phyloP scores from a whole-genome alignment of 2,888 invertebrate genomes.

The Mamestra brassicae region DNA sequence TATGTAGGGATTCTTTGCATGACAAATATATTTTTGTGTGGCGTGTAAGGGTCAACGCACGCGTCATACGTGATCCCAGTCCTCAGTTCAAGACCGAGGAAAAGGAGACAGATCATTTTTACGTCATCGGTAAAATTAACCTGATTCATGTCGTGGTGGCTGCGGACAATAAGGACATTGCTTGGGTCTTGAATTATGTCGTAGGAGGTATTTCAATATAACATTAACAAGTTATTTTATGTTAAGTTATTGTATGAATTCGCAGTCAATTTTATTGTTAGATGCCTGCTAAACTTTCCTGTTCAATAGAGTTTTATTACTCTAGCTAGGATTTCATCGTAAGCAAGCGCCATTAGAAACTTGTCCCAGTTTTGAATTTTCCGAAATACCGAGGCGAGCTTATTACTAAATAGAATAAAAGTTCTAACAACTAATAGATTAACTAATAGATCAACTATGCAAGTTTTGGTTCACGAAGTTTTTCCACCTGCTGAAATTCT shows the following conservation, averaged over 20 bases:
- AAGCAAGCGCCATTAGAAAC: background rate
- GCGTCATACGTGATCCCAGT: conserved; percentile 75
- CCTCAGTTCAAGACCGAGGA: conserved; percentile 82
- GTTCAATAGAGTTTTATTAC: conserved; percentile 20
- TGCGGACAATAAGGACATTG: conserved; percentile 61
- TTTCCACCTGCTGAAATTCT: background rate
- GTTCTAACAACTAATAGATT: background rate
- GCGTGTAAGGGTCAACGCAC: conserved; percentile 85
- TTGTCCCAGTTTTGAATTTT: background rate
- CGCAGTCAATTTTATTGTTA: conserved; percentile 32
- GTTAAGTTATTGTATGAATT: conserved; percentile 18
- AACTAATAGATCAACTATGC: background rate
- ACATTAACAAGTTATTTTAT: conserved; percentile 25
- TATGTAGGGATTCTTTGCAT: conserved; percentile 77
- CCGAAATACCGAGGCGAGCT: background rate
- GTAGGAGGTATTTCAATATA: conserved; percentile 27
- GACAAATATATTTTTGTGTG: conserved; percentile 82
- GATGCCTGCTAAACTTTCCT: conserved; percentile 27
- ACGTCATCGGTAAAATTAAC: conserved; percentile 86
- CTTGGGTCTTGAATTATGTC: conserved; percentile 49
- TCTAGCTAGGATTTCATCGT: background rate
- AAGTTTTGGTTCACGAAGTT: conserved; percentile 6
- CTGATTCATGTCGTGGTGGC: conserved; percentile 75
- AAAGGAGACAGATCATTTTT: conserved; percentile 71
- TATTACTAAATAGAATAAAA: conserved; percentile 1